Base-by-base conservation (phyloP, 23 tunicate species). In the Phallusia fumigata region DNA sequence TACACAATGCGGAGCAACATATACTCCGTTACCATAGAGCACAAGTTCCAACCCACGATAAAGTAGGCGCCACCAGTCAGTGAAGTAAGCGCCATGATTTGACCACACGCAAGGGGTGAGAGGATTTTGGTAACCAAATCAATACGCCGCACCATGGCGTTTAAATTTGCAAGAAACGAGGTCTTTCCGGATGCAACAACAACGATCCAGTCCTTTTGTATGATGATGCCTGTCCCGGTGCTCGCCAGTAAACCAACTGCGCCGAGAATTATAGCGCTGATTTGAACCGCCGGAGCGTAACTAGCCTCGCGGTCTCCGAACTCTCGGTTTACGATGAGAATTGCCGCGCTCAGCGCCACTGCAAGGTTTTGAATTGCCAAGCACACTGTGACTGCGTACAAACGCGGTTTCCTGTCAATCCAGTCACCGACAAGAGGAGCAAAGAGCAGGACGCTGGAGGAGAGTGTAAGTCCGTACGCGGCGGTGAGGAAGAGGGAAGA, bases 191-290 rank as follows among this genome's bases (percentile, higher is more conserved):
- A 84, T 31, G 93, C 87, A 22, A 93, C 69, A 21, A 93, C 98
- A 30, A 93, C 90, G 33, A 93, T 85, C 98, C 98, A 93, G 65
- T 93, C 98, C 64, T 88, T 88, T 52, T 93, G 89, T 0, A 93
- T 69, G n/a, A 93, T 88, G 2, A 93, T 93, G 22, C 69, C 79
- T 0, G 90, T 84, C 0, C 87, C 89, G 0, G 76, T 53, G 76
- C 90, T 84, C 45, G 89, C 98, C 30, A 93, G 78, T 19, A 75
- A 76, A 13, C 86, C 81, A 32, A 93, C 73, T 0, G 87, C 80
- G 13, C 98, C 98, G 13, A 88, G 53, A 10, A 85, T 0, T 28
- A 93, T 65, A 15, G 89, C 91, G 30, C 76, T 64, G 0, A 88
- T 81, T 64, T 93, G 77, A 18, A 93, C 87, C 49, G 81, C 78